phyloP scores from a whole-genome alignment of 2,113 vertebrate genomes.

The Caranx melampygus region DNA sequence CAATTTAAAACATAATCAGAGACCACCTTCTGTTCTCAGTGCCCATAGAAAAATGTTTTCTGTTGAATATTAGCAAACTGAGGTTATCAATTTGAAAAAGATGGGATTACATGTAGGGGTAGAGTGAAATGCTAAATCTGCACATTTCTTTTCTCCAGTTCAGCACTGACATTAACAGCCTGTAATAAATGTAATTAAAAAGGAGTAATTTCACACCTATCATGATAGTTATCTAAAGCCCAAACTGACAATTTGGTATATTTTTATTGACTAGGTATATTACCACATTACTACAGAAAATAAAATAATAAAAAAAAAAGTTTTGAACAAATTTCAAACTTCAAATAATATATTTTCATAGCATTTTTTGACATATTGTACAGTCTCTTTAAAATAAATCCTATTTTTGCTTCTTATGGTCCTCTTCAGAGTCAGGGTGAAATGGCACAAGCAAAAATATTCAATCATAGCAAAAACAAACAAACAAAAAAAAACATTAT shows the following conservation, averaged over 20 bases:
- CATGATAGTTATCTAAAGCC: not conserved
- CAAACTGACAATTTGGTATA: slow-evolving; percentile 58
- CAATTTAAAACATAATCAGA: too few species aligned
- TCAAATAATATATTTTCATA: slow-evolving; percentile 79
- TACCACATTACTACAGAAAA: slow-evolving; percentile 93
- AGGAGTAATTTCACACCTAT: slow-evolving; percentile 1
- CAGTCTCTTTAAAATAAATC: slow-evolving; percentile 28
- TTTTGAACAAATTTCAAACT: slow-evolving; percentile 69
- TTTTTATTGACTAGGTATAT: slow-evolving; percentile 95
- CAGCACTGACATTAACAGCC: too few species aligned
- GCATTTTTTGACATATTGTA: slow-evolving; percentile 46
- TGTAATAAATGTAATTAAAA: not conserved
- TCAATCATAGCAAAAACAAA: slow-evolving; percentile 81
- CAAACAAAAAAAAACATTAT: slow-evolving; percentile 84
- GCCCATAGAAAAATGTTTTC: too few species aligned
- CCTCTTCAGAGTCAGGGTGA: slow-evolving; percentile 19
- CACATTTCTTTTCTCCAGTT: too few species aligned
- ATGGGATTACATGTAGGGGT: too few species aligned
- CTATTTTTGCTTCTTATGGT: slow-evolving; percentile 33
- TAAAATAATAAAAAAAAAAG: slow-evolving; percentile 57
- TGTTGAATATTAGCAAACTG: too few species aligned
- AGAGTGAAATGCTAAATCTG: too few species aligned
- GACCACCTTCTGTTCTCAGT: too few species aligned
- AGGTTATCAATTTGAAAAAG: too few species aligned
- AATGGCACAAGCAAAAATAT: slow-evolving; percentile 18